phyloP scores from a whole-genome alignment of 2,888 invertebrate genomes.

The Orthosia incerta region DNA sequence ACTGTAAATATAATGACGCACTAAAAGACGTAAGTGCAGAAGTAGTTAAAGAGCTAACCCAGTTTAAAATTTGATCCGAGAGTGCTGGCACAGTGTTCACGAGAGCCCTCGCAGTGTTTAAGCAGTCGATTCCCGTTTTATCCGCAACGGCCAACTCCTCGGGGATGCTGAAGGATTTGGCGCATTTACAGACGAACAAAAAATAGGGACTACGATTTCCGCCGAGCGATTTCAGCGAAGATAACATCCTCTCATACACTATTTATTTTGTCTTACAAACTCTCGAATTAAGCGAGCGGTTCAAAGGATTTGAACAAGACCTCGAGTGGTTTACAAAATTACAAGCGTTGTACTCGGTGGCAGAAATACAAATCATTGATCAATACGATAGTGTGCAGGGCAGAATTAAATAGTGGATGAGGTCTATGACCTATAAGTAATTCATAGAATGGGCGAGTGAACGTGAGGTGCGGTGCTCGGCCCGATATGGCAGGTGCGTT shows the following conservation, averaged over 20 bases:
- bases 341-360: conserved; percentile 46
- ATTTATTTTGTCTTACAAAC: conserved; percentile 79
- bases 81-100: conserved; percentile 78
- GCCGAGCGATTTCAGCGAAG: conserved; percentile 69
- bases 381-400: conserved; percentile 73
- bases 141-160: conserved; percentile 73
- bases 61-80: conserved; percentile 81
- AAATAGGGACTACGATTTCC: conserved; percentile 71
- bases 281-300: conserved; percentile 63
- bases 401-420: conserved; percentile 85
- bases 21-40: conserved; percentile 23
- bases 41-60: conserved; percentile 68
- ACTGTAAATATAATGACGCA: conserved; percentile 42
- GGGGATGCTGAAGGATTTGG: conserved; percentile 82
- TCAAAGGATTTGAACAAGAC: conserved; percentile 57
- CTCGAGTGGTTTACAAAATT: conserved; percentile 54
- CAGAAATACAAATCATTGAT: conserved; percentile 71
- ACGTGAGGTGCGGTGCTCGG: conserved; percentile 86
- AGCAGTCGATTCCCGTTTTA: conserved; percentile 82
- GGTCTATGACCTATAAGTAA: conserved; percentile 90
- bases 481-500: conserved; percentile 91
- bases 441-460: conserved; percentile 89
- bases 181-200: conserved; percentile 78
- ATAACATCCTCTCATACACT: conserved; percentile 71
- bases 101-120: conserved; percentile 79